Percentiles rank a stretch among this genome's conserved stretches.
Evolutionary conservation across 2,113 vertebrate species (phyloP).

Genomic region (Thymallus thymallus): DNA sequence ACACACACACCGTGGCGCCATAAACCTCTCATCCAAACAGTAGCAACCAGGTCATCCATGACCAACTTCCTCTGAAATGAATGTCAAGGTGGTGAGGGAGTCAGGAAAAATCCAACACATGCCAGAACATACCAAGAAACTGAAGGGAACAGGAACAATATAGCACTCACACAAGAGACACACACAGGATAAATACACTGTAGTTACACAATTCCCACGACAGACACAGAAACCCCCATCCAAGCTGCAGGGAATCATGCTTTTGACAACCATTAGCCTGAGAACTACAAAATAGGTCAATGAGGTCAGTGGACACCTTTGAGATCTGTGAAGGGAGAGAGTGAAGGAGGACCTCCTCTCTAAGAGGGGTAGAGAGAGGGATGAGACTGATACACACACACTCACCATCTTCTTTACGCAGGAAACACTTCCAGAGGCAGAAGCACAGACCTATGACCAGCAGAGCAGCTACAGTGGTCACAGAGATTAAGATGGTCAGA

Average conservation of each 20-base stretch:
- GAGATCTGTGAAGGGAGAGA: too few relatives aligned
- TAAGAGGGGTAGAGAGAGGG: too few relatives aligned
- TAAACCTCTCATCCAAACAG: too few relatives aligned
- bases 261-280: not conserved
- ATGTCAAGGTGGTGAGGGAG: not conserved
- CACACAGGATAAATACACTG: not conserved
- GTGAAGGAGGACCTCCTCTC: too few relatives aligned
- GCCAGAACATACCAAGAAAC: not conserved
- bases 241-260: not conserved
- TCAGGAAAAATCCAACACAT: not conserved
- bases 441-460: constrained; percentile 76
- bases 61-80: too few relatives aligned
- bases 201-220: not conserved
- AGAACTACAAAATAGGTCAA: not conserved
- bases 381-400: not conserved
- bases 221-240: not conserved
- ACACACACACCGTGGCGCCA: not conserved
- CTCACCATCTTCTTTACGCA: constrained; percentile 75
- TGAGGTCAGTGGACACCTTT: not conserved
- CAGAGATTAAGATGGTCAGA: constrained; percentile 77
- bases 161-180: not conserved
- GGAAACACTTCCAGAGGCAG: constrained; percentile 79
- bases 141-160: not conserved
- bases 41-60: too few relatives aligned
- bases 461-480: constrained; percentile 75